Evolutionary conservation across 2,888 invertebrate genomes (phyloP).

Genomic region (Belgica antarctica): DNA sequence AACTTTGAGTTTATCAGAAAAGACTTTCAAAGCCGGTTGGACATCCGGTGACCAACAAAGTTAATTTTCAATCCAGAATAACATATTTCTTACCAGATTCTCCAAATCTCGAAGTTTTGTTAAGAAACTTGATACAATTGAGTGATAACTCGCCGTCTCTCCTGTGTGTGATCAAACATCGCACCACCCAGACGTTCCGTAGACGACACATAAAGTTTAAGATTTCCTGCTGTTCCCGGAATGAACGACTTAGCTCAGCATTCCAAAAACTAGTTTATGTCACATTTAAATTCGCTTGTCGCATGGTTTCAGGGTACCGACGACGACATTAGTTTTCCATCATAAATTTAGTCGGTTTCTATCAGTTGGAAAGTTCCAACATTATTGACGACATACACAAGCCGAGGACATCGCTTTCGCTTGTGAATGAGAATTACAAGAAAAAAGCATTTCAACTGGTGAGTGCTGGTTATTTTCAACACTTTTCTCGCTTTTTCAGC

Average conservation of each 20-base stretch:
- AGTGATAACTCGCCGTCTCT: not conserved
- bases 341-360: not conserved
- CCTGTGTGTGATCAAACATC: not conserved
- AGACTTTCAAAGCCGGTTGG: no score
- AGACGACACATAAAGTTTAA: not conserved
- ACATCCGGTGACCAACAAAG: no score
- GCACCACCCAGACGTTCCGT: not conserved
- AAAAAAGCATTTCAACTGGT: constrained; percentile 26
- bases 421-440: constrained; percentile 17
- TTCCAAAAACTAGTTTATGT: constrained; percentile 3
- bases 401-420: constrained; percentile 21
- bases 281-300: constrained; percentile 15
- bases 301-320: not conserved
- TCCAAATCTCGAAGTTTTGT: no score
- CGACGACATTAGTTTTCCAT: constrained; percentile 4
- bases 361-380: not conserved
- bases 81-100: no score
- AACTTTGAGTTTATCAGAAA: no score
- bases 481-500: not conserved
- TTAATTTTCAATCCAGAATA: no score
- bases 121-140: not conserved
- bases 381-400: not conserved
- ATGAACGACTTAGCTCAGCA: no score
- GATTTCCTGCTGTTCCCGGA: not conserved
- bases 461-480: constrained; percentile 17